These are phyloP conservation scores for Pogonognathellus flavescens DNA, from an alignment of 1,140 invertebrate genomes.

Conservation along the genomic window DNA sequence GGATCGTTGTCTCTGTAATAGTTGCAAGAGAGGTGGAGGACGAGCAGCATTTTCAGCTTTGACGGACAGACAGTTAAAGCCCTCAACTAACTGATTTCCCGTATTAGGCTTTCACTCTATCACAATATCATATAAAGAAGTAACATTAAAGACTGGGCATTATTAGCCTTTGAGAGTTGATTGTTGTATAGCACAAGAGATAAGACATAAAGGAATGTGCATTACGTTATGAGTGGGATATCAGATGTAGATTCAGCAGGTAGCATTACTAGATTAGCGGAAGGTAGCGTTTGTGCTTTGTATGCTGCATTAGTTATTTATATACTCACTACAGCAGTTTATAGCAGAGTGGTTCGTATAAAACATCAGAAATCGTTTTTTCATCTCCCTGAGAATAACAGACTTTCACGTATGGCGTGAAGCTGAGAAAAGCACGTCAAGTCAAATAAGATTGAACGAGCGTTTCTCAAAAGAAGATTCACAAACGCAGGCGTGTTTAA, in stretches of 20 bases:
- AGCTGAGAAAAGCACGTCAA: conserved; percentile 29
- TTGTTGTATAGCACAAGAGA: not conserved
- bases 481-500: conserved; percentile 42
- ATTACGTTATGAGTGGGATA: not conserved
- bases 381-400: conserved; percentile 7
- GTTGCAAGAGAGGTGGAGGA: not conserved
- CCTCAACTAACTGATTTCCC: conserved; percentile 28
- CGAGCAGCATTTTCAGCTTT: conserved; percentile 18
- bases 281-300: no score
- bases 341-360: not conserved
- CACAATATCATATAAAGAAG: no score
- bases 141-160: not conserved
- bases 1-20: not conserved
- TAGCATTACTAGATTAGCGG: not conserved
- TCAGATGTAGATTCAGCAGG: conserved; percentile 6
- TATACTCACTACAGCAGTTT: no score
- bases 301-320: no score
- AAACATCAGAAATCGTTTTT: conserved; percentile 15
- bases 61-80: conserved; percentile 23
- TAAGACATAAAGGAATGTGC: no score
- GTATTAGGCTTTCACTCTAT: conserved; percentile 6
- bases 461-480: conserved; percentile 3
- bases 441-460: conserved; percentile 37
- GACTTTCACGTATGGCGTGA: conserved; percentile 10
- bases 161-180: conserved; percentile 8